These are phyloP conservation scores for Lutraria rhynchaena DNA, from an alignment of 1,140 invertebrate genomes.

Conservation along the genomic window DNA sequence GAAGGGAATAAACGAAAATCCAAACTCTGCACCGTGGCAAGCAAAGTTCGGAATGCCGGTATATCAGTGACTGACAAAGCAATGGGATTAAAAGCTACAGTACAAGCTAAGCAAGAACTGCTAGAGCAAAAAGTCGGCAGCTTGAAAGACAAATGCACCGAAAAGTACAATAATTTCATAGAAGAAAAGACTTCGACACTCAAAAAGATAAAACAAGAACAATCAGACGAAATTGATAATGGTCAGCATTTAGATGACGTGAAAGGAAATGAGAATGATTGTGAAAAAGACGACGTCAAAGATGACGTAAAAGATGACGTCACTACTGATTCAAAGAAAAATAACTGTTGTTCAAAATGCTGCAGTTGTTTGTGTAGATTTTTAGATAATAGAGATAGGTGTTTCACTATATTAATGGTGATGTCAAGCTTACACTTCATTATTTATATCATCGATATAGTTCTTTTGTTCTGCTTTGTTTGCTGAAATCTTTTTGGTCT, in stretches of 20 bases:
- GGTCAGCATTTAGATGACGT: neutral
- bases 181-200: neutral
- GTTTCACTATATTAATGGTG: conserved; percentile 29
- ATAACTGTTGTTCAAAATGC: neutral
- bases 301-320: no score
- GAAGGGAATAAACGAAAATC: no score
- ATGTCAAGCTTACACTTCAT: conserved; percentile 20
- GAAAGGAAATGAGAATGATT: no score
- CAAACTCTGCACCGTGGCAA: no score
- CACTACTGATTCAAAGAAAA: no score
- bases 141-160: neutral
- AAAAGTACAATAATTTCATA: neutral
- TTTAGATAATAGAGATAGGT: no score
- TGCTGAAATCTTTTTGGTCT: no score
- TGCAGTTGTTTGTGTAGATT: neutral
- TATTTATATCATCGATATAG: conserved; percentile 17
- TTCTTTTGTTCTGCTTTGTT: conserved; percentile 12
- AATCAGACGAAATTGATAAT: no score
- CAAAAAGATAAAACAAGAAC: no score
- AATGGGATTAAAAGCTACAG: neutral
- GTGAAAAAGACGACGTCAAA: no score
- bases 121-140: neutral
- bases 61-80: no score
- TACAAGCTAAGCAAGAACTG: neutral
- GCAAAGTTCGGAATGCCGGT: no score